Base-by-base conservation (phyloP, 1,140 invertebrate genomes). In the Protaetia brevitarsis region DNA sequence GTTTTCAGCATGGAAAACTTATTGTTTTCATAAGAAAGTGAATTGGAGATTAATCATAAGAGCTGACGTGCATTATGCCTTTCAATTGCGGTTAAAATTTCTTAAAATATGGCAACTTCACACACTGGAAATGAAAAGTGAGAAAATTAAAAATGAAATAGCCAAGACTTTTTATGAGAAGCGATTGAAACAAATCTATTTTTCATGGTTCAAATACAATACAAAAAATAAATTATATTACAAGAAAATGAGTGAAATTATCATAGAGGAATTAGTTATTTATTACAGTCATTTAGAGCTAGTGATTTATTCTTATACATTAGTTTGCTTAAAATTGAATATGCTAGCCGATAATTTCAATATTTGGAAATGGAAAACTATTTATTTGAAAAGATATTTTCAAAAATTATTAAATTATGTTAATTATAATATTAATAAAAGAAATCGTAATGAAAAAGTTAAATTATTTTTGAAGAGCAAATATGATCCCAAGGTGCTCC, bases 91-190 rank as follows among this genome's bases (percentile, higher is more conserved):
- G 61, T 23, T 37, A 19, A 64, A 68, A 36, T 29, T 5, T 34
- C 67, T 71, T 16, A 63, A 63, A 30, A 65, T 29, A 37, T 71
- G 66, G 66, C 62, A 66, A 63, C 28, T 63, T 29, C 66, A 29
- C 62, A 23, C 67, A 4, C 11, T 65, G 29, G 26, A 51, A 19
- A 65, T 37, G 34, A 61, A 63, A 45, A 59, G 30, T 21, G 61
- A 68, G 26, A 65, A n/a, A 29, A 36, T 61, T 3, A 31, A 60
- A 58, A 13, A 59, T 30, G 16, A 37, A 23, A 68, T 69, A 13
- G 65, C 59, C 5, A 27, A 60, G 58, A 34, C 57, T 6, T 64
- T 58, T 30, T 68, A 68, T 31, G 31, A 63, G 2, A 70, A 66
- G 23, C 68, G 65, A 56, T 30, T 70, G 19, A 68, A 72, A 58